Percentiles rank a stretch among this genome's conserved stretches.
phyloP scores from a whole-genome alignment of 2,888 invertebrate genomes.

The Catotricha subobsoleta region DNA sequence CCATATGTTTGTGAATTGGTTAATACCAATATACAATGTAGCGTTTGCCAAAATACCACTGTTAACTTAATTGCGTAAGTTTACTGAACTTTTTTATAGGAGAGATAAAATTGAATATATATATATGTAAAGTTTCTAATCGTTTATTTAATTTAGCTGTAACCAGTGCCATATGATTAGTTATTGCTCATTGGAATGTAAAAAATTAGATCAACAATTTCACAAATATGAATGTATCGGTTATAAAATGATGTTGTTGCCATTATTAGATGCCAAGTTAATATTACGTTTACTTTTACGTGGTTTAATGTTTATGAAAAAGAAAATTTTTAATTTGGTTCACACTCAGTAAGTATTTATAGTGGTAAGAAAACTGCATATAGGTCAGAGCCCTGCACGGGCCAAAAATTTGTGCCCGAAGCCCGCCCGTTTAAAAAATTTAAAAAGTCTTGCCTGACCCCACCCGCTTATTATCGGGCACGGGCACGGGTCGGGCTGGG shows the following conservation, averaged over 20 bases:
- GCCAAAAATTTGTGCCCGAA: too few relatives aligned
- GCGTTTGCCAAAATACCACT: not conserved
- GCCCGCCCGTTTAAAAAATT: too few relatives aligned
- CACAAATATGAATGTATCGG: constrained; percentile 8
- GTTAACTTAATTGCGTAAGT: constrained; percentile 2
- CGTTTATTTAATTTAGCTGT: constrained; percentile 4
- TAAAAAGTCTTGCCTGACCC: too few relatives aligned
- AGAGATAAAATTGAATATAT: too few relatives aligned
- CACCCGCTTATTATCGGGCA: too few relatives aligned
- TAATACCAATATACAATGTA: constrained; percentile 4
- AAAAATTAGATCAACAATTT: not conserved
- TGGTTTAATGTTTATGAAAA: constrained; percentile 3
- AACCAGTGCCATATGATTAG: constrained; percentile 6
- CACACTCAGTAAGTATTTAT: not conserved
- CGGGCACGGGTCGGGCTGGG: too few relatives aligned
- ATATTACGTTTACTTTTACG: constrained; percentile 3
- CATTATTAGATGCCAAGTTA: constrained; percentile 1
- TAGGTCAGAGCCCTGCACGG: too few relatives aligned
- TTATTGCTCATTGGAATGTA: constrained; percentile 8
- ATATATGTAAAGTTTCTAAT: not conserved
- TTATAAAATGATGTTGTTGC: constrained; percentile 1
- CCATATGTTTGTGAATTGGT: constrained; percentile 1
- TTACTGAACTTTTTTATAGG: too few relatives aligned
- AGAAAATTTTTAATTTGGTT: not conserved
- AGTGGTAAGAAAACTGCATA: too few relatives aligned